Percentiles rank a stretch among this genome's conserved stretches.
phyloP scores from a whole-genome alignment of 2,888 invertebrate genomes.

The Orthosia gracilis region DNA sequence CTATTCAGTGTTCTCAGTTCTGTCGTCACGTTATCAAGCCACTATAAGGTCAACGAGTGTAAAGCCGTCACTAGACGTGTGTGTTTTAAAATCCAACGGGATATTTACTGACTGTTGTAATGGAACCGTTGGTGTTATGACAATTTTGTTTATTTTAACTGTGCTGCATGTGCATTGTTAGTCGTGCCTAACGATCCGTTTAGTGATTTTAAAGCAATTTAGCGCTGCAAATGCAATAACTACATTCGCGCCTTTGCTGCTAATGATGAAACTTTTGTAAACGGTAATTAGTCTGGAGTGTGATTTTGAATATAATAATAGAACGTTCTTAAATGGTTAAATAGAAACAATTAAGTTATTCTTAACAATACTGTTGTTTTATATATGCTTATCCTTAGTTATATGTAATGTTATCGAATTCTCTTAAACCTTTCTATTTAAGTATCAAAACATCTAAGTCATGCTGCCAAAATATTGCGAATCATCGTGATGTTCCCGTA shows the following conservation, averaged over 20 bases:
- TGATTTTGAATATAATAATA: conserved; percentile 30
- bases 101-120: conserved; percentile 63
- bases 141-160: conserved; percentile 58
- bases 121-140: conserved; percentile 46
- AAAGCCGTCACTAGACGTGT: conserved; percentile 47
- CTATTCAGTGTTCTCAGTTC: not conserved
- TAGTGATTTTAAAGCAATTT: conserved; percentile 41
- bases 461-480: not conserved
- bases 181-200: conserved; percentile 32
- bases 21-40: conserved; percentile 70
- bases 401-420: not conserved
- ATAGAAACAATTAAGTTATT: conserved; percentile 8
- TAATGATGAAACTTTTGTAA: conserved; percentile 25
- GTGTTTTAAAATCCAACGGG: conserved; percentile 65
- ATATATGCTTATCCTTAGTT: conserved; percentile 6
- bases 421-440: not conserved
- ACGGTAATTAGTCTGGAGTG: conserved; percentile 12
- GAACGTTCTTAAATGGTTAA: conserved; percentile 7
- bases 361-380: not conserved
- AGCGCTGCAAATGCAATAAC: conserved; percentile 22
- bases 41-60: conserved; percentile 73
- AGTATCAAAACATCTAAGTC: conserved; percentile 20
- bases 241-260: conserved; percentile 17
- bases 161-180: conserved; percentile 50
- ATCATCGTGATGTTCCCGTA: conserved; percentile 1